Conservation (phyloP, 2,113 vertebrate species). For the Pyrgilauda ruficollis region DNA sequence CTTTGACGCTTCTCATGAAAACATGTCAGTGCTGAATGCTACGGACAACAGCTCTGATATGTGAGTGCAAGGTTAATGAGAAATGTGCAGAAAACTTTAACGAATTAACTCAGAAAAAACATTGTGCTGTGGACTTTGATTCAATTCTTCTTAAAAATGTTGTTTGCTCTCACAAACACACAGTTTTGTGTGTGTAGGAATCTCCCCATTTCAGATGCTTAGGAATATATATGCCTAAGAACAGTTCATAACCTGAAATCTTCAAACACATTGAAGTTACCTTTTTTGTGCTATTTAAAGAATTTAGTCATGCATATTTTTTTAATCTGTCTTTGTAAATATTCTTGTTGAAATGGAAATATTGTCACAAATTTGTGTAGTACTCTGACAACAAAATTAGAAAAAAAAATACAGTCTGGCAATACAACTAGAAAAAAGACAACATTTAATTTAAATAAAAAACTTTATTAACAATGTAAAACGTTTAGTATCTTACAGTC, state of each 20-base stretch:
- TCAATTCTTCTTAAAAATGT: not conserved
- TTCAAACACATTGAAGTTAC: not conserved
- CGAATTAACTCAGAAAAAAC: not conserved
- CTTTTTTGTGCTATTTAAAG: not conserved
- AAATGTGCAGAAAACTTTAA: not conserved
- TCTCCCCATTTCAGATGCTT: not conserved
- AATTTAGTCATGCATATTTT: not conserved
- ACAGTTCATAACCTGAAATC: not conserved
- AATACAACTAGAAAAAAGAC: slow-evolving; percentile 58
- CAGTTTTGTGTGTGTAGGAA: not conserved
- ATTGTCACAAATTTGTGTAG: not conserved
- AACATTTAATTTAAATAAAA: slow-evolving; percentile 82
- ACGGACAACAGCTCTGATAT: not conserved
- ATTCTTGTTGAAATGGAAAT: not conserved
- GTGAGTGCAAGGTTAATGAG: not conserved
- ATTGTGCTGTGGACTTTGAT: not conserved
- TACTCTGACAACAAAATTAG: not conserved
- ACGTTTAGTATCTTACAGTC: slow-evolving; percentile 79
- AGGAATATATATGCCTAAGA: not conserved
- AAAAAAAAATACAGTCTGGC: not conserved
- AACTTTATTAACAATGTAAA: slow-evolving; percentile 97
- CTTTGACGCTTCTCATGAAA: not conserved
- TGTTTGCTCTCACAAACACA: not conserved
- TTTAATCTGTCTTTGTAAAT: not conserved
- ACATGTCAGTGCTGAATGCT: not conserved